Base-by-base conservation (phyloP, 2,797 vertebrate genomes). In the Clarias platycephalus region DNA sequence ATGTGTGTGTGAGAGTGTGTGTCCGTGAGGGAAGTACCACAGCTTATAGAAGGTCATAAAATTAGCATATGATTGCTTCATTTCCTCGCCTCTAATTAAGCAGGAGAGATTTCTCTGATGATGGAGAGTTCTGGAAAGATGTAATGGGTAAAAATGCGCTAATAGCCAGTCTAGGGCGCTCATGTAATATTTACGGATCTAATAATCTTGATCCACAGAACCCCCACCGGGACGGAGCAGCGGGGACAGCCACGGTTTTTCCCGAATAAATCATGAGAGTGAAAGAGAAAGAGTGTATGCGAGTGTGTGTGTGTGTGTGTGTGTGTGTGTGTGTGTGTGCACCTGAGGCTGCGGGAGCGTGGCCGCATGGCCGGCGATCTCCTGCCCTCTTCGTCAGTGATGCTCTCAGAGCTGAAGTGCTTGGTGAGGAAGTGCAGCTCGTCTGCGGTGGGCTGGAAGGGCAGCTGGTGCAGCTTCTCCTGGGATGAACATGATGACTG, bases 401-500 rank as follows among this genome's bases (percentile, higher is more conserved):
- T 96, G 92, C 94, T 98, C 95, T 99, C 98, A 0, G 97, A 97
- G 92, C 98, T 98, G 96, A 99, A 99, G 95, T 99, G 98, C 88
- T 98, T 98, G 88, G 97, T 98, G 95, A 99, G 95, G 94, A 99
- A 99, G 93, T 98, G 97, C 88, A 99, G 96, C 94, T 99, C 98
- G 88, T 99, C 98, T 4, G 96, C 94, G n/a, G 98, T 99, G 49
- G 98, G 98, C 95, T 98, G 97, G 95, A 96, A 98, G 90, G 98
- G 98, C 94, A 99, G 93, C 94, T 99, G 98, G 95, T 99, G 97
- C 90, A 99, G 96, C 94, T 98, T 97, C 94, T 99, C 98, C 95
- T 99, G 98, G 91, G 98, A 99, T 96, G 98, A 99, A 96, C 97
- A 98, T 91, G 98, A 99, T 90, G 98, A 99, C 98, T 99, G 95